phyloP scores from a whole-genome alignment of 1,140 invertebrate species.

The Atta cephalotes region DNA sequence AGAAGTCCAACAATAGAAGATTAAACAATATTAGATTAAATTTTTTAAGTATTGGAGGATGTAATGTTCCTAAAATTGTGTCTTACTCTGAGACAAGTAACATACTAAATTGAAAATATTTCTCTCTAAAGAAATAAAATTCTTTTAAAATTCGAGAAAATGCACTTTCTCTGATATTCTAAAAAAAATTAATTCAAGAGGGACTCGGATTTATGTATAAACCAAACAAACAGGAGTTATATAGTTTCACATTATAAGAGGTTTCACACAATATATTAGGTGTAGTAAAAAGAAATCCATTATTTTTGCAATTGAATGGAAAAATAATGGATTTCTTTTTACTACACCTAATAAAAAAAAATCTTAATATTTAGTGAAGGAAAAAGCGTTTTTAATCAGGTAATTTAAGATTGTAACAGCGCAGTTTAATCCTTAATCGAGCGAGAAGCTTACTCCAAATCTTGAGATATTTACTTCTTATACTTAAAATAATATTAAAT shows the following conservation, averaged over 20 bases:
- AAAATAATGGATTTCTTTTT: no score
- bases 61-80: constrained; percentile 6
- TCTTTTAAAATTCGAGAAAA: constrained; percentile 36
- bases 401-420: constrained; percentile 7
- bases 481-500: background rate
- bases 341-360: background rate
- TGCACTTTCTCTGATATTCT: constrained; percentile 15
- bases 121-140: background rate
- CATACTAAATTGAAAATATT: constrained; percentile 31
- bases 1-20: background rate
- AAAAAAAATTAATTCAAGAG: constrained; percentile 35
- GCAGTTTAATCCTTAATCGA: constrained; percentile 28
- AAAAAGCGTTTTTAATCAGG: background rate
- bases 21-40: background rate
- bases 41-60: background rate
- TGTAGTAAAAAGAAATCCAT: no score
- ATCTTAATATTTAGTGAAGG: background rate
- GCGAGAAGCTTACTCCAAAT: constrained; percentile 9
- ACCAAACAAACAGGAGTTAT: background rate
- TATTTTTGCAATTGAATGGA: no score
- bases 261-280: background rate
- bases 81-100: background rate
- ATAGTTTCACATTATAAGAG: constrained; percentile 2
- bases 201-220: constrained; percentile 28
- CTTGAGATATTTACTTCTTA: background rate